A percentile compares a stretch with the other conserved stretches of the same genome.
Evolutionary conservation across 2,888 invertebrate genomes (phyloP).

Genomic region (Acanthoscelides obtectus): DNA sequence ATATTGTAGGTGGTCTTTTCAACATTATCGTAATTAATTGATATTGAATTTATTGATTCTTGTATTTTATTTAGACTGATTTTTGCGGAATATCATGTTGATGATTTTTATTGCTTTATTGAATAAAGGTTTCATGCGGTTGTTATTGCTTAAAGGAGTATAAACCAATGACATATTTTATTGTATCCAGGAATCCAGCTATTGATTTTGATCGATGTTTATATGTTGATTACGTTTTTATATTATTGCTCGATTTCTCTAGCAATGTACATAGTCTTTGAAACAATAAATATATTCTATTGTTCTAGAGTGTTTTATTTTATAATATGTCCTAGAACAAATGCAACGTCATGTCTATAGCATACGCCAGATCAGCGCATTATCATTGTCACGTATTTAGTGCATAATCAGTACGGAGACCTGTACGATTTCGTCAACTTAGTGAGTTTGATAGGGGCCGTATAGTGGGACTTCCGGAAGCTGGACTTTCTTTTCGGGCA

Average conservation of each 20-base stretch:
- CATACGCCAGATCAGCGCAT: no score
- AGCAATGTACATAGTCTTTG: neutral
- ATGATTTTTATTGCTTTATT: neutral
- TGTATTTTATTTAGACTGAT: neutral
- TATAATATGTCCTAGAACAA: no score
- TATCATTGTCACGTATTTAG: no score
- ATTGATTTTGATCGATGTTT: neutral
- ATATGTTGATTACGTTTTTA: neutral
- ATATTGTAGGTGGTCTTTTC: neutral
- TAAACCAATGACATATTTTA: neutral
- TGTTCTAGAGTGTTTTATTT: neutral
- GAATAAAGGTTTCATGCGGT: neutral
- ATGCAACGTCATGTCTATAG: no score
- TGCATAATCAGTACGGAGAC: no score
- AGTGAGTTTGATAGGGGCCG: no score
- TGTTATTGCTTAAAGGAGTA: neutral
- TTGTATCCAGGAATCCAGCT: neutral
- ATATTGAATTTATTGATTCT: neutral
- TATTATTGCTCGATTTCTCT: neutral
- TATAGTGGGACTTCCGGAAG: no score
- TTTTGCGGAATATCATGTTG: neutral
- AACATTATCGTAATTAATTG: no score
- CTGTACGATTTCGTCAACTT: no score
- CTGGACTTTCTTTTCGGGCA: no score
- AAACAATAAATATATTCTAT: neutral